Evolutionary conservation across 2,888 invertebrate species (phyloP), one percentile per base, ranked within the genome.

Genomic region (Cancer borealis): DNA sequence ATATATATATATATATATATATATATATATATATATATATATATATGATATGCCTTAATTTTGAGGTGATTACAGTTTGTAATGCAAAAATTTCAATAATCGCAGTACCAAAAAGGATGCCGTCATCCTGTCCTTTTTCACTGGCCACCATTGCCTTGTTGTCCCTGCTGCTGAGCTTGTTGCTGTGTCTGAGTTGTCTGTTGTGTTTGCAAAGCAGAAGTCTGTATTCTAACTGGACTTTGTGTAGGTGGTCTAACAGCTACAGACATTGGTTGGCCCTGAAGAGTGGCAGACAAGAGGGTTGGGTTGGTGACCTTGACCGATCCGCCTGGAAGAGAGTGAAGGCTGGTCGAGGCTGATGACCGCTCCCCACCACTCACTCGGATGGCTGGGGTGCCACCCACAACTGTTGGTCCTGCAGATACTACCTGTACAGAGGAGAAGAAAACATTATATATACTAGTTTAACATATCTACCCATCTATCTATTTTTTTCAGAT

Each of bases 191-290:
- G 93, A 26, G 95, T 66, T 30, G 93, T 91, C 26, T 93, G 93
- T 92, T 94, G 95, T 2, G 93, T 88, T 73, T 95, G 95, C 12
- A 95, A 92, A 45, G 95, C 93, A n/a, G 95, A 95, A 17, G 95
- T 95, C 88, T 95, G 95, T 88, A 95, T 95, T 93, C 95, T 95
- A 47, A 95, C 95, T 30, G 95, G 95, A 66, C 92, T 95, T 79
- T 93, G 95, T 49, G 95, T 91, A 17, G 95, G 91, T 45, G 93
- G 87, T 90, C 96, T 97, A 96, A 97, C 97, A 95, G 96, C 97
- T 96, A 97, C 97, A 30, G 97, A 97, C 91, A 97, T 95, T 21
- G 96, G 96, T 47, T 96, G 96, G 3, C 95, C 95, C 88, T 94
- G 94, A 26, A 92, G 79, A n/a, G 94, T 90, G 66, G 94, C 89